phyloP scores from a whole-genome alignment of 2,113 vertebrate genomes.

The Crotophaga sulcirostris region DNA sequence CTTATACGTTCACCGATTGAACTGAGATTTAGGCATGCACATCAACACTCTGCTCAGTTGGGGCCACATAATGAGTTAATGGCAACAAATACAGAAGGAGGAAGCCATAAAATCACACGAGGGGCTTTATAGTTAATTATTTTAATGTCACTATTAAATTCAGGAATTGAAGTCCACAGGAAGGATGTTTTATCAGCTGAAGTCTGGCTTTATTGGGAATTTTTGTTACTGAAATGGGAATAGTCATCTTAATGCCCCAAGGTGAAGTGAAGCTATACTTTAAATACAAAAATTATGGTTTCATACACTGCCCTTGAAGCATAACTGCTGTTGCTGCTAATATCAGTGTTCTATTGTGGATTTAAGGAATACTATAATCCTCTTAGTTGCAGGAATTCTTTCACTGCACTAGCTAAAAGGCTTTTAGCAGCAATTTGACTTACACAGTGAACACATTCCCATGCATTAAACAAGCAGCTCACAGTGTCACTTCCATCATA shows the following conservation, averaged over 20 bases:
- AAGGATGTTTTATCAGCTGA: conserved; percentile 15
- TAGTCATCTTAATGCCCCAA: neutral
- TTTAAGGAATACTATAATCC: conserved; percentile 11
- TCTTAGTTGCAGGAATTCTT: neutral
- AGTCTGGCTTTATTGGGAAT: neutral
- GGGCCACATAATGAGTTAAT: neutral
- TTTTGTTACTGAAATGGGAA: conserved; percentile 10
- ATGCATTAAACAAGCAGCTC: neutral
- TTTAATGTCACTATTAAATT: neutral
- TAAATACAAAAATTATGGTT: neutral
- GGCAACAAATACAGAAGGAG: neutral
- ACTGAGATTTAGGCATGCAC: neutral
- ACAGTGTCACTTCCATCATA: neutral
- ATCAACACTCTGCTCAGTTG: neutral
- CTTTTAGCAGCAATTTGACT: conserved; percentile 13
- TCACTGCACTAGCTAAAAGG: neutral
- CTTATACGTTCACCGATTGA: neutral
- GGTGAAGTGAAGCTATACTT: neutral
- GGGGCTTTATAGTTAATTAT: neutral
- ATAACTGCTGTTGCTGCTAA: neutral
- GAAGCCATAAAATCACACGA: neutral
- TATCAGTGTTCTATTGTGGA: neutral
- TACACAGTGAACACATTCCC: neutral
- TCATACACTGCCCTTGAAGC: neutral
- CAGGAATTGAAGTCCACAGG: neutral